Percentiles rank a stretch among this genome's conserved stretches.
These are phyloP conservation scores for Crossocerus cetratus DNA, from an alignment of 2,888 invertebrate species.

Conservation along the genomic window DNA sequence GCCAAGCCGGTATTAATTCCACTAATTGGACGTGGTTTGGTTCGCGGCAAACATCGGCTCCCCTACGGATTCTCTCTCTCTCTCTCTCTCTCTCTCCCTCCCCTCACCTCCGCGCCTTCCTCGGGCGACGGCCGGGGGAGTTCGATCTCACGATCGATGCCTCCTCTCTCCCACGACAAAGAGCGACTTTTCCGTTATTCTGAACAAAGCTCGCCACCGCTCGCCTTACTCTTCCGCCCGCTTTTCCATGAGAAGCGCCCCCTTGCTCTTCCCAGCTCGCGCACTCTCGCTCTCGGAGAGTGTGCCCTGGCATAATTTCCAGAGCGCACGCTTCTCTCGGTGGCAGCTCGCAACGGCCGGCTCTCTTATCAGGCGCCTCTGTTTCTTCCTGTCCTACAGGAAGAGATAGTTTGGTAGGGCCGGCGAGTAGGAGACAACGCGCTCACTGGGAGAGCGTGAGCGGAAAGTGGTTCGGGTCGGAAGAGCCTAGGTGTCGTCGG, in stretches of 20 bases:
- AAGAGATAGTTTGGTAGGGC: background rate
- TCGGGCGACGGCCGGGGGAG: constrained; percentile 43
- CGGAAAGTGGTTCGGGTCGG: background rate
- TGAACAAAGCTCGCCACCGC: background rate
- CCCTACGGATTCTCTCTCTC: constrained; percentile 46
- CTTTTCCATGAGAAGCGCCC: background rate
- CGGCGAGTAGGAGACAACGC: background rate
- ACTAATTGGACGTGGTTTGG: constrained; percentile 75
- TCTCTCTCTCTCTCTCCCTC: constrained; percentile 5
- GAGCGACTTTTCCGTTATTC: constrained; percentile 26
- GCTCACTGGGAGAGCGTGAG: too few species aligned
- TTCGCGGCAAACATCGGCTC: constrained; percentile 70
- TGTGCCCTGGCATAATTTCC: background rate
- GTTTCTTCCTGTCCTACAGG: constrained; percentile 2
- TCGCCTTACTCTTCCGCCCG: background rate
- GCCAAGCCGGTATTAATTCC: constrained; percentile 73
- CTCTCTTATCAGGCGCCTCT: background rate
- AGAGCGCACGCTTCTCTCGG: background rate
- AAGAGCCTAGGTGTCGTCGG: background rate
- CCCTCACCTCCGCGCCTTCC: constrained; percentile 45
- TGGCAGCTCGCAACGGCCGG: background rate
- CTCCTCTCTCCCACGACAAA: constrained; percentile 34
- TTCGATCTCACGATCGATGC: constrained; percentile 68
- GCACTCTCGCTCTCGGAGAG: background rate
- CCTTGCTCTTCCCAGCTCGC: background rate